A percentile compares a stretch with the other conserved stretches of the same genome.
These are phyloP conservation scores for Pseudomyrmex concolor DNA, from an alignment of 1,140 invertebrate genomes.

Conservation along the genomic window DNA sequence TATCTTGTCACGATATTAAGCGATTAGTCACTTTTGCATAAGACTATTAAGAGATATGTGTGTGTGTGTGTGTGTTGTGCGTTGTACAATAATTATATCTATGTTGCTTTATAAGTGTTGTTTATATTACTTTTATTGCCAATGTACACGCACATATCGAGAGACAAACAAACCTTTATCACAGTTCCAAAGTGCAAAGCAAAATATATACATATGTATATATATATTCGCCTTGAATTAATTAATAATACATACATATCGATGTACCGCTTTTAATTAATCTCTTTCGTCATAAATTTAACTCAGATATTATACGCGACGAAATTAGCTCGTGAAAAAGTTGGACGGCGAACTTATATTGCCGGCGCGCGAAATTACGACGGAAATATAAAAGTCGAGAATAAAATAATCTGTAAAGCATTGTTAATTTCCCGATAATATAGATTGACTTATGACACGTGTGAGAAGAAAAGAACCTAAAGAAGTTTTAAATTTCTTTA, in stretches of 20 bases:
- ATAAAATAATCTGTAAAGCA: constrained; percentile 26
- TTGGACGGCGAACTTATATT: not conserved
- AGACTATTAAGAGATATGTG: not conserved
- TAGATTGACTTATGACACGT: constrained; percentile 20
- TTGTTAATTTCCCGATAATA: not conserved
- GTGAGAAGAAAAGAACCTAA: not conserved
- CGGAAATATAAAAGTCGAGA: constrained; percentile 38
- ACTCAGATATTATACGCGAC: constrained; percentile 16
- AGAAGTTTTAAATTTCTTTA: not conserved
- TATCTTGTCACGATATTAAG: constrained; percentile 10
- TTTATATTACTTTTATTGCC: not conserved
- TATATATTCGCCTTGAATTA: not conserved
- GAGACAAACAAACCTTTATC: not conserved
- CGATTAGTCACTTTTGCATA: constrained; percentile 29
- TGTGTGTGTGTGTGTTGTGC: not conserved
- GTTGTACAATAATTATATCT: not conserved
- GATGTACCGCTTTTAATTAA: constrained; percentile 36
- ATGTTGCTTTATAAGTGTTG: not conserved
- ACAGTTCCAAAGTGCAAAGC: not conserved
- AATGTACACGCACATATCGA: not conserved
- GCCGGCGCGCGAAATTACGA: constrained; percentile 18
- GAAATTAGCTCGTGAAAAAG: constrained; percentile 40
- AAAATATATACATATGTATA: too few species aligned
- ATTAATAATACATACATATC: not conserved
- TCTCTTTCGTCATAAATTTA: constrained; percentile 26